Percentiles rank a stretch among this genome's conserved stretches.
Evolutionary conservation across 2,797 vertebrate species (phyloP).

Genomic region (Emydoidea blandingii): DNA sequence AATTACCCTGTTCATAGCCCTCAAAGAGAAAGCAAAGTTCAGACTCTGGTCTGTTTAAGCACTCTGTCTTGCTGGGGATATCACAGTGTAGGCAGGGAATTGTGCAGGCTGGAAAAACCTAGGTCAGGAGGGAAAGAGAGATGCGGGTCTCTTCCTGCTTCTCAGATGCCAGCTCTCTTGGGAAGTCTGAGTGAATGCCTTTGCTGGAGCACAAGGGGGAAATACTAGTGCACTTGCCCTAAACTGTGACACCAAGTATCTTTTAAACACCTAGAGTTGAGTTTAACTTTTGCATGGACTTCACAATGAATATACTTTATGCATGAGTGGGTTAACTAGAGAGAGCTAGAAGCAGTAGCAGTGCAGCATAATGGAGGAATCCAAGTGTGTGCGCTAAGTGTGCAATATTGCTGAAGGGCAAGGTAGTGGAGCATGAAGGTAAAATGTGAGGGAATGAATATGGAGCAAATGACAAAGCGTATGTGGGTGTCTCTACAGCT

Average conservation of each 20-base stretch:
- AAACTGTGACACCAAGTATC: background rate
- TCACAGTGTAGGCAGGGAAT: too few relatives aligned
- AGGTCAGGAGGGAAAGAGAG: background rate
- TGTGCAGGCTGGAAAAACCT: background rate
- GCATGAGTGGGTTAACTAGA: background rate
- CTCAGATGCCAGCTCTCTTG: too few relatives aligned
- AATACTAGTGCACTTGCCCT: background rate
- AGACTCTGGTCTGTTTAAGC: too few relatives aligned
- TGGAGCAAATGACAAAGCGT: background rate
- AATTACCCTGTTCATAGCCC: background rate
- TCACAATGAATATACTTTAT: background rate
- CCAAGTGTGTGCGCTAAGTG: background rate
- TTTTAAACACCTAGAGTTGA: fast-evolving
- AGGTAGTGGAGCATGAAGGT: background rate
- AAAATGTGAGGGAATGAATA: background rate
- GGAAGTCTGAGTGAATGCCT: background rate
- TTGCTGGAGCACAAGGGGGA: background rate
- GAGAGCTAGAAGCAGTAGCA: background rate
- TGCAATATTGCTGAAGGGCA: fast-evolving
- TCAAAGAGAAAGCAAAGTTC: background rate
- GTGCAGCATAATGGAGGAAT: background rate
- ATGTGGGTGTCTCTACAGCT: background rate
- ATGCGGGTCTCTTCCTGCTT: background rate
- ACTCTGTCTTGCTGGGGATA: too few relatives aligned
- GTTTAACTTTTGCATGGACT: background rate